A percentile compares a stretch with the other conserved stretches of the same genome.
Conservation (phyloP, 1,140 invertebrate species). For the Lepidostoma basale region DNA sequence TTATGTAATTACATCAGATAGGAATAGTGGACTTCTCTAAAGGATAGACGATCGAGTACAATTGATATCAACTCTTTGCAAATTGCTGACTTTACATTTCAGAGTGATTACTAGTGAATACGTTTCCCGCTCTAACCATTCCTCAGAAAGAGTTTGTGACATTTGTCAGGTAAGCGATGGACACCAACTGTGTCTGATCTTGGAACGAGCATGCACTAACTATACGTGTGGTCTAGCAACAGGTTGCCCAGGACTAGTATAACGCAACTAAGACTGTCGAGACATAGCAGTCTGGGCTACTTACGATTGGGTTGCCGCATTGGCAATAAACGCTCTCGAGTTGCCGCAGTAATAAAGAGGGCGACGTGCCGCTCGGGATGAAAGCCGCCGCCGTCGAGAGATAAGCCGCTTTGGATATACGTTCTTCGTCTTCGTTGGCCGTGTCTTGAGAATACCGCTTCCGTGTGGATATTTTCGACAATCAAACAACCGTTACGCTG, state of each 20-base stretch:
- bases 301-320: conserved; percentile 42
- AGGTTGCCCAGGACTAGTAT: conserved; percentile 35
- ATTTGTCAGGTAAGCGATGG: background rate
- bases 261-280: conserved; percentile 44
- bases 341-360: conserved; percentile 18
- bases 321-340: conserved; percentile 29
- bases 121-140: conserved; percentile 5
- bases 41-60: too few species aligned
- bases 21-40: too few species aligned
- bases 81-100: background rate
- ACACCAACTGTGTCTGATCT: background rate
- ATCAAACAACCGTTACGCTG: conserved; percentile 7
- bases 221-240: conserved; percentile 28
- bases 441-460: conserved; percentile 29
- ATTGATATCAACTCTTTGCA: background rate
- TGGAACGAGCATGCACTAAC: conserved; percentile 41
- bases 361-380: background rate
- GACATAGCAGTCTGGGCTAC: conserved; percentile 45
- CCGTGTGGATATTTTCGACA: conserved; percentile 13
- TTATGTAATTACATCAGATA: background rate
- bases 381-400: conserved; percentile 20
- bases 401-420: conserved; percentile 4
- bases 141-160: too few species aligned
- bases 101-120: background rate
- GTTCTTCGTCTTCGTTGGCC: conserved; percentile 10